Base-by-base conservation (phyloP, 2,888 invertebrate species). In the Rhyacophila evoluta region DNA sequence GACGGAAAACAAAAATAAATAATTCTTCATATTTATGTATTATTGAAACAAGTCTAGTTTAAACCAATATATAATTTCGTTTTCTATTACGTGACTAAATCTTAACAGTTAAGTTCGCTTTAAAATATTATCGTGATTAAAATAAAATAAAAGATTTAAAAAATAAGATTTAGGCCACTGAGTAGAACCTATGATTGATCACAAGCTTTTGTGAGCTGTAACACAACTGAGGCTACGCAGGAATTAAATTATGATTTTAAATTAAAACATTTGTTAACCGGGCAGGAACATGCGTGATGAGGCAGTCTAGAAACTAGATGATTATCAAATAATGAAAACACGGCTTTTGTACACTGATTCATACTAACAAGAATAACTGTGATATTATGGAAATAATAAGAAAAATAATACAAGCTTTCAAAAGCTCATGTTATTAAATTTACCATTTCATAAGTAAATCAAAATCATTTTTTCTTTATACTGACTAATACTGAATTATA, bases 201-300 rank as follows among this genome's bases (percentile, higher is more conserved):
- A 8, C 10, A 55, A 10, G 19, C 19, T 19, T 55, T 55, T 55
- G 55, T 55, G 55, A 8, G 10, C 19, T 55, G 55, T 55, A 12
- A 55, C 19, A 55, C 55, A 55, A 25, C 55, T 55, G 19, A 19
- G 41, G 55, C 55, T 55, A 19, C 55, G 8, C 25, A 55, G 55
- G 19, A 55, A 55, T 55, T 55, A 55, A 55, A 25, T 55, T 12
- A 19, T 55, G 10, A 55, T 19, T 55, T 55, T 6, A 55, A 55
- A 55, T 55, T 25, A 55, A 55, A 55, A 55, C 55, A 55, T 55
- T 55, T 55, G 55, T 55, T 55, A 55, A 55, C 55, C 55, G 55
- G 55, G 15, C 55, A 8, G 1, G 1, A 55, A 25, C 55, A 55
- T 55, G 55, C 55, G 55, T 55, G 55, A 55, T 55, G 55, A 12